A percentile compares a stretch with the other conserved stretches of the same genome.
These are phyloP conservation scores for Heterohyrax brucei DNA, from an alignment of 2,797 vertebrate genomes.

Conservation along the genomic window DNA sequence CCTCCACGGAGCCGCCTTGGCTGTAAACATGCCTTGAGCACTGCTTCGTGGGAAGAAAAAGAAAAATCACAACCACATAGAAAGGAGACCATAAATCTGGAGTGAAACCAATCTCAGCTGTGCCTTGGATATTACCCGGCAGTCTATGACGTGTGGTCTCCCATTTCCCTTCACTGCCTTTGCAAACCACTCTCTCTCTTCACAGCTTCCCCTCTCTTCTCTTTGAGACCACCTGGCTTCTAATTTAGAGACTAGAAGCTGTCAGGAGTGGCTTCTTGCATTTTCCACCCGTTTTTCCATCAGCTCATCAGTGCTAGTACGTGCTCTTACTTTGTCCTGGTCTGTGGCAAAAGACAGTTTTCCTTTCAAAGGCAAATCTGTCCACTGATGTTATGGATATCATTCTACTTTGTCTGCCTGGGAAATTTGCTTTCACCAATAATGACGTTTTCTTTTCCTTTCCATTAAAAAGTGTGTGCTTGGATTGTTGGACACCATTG, in stretches of 20 bases:
- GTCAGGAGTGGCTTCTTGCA: constrained; percentile 25
- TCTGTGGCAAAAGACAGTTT: background rate
- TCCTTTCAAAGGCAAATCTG: background rate
- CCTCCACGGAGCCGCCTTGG: constrained; percentile 67
- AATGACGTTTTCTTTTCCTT: background rate
- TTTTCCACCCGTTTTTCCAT: background rate
- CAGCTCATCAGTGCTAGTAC: background rate
- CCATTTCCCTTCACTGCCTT: constrained; percentile 62
- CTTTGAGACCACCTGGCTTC: constrained; percentile 62
- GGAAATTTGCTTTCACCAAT: background rate
- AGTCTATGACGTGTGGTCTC: constrained; percentile 57
- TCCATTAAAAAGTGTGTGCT: too few species aligned
- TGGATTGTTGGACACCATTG: too few species aligned
- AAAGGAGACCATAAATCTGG: constrained; percentile 81
- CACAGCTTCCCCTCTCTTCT: constrained; percentile 66
- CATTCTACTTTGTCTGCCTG: background rate
- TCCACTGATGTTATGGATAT: background rate
- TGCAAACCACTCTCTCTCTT: constrained; percentile 57
- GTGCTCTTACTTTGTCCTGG: background rate
- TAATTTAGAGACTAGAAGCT: constrained; percentile 36
- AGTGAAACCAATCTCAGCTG: constrained; percentile 80
- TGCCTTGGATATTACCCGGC: constrained; percentile 62
- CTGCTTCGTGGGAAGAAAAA: constrained; percentile 67
- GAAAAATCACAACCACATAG: constrained; percentile 79
- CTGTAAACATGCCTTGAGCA: constrained; percentile 77